Evolutionary conservation across 92 coral and sea anemone species (phyloP).

Genomic region (Ricordea florida): DNA sequence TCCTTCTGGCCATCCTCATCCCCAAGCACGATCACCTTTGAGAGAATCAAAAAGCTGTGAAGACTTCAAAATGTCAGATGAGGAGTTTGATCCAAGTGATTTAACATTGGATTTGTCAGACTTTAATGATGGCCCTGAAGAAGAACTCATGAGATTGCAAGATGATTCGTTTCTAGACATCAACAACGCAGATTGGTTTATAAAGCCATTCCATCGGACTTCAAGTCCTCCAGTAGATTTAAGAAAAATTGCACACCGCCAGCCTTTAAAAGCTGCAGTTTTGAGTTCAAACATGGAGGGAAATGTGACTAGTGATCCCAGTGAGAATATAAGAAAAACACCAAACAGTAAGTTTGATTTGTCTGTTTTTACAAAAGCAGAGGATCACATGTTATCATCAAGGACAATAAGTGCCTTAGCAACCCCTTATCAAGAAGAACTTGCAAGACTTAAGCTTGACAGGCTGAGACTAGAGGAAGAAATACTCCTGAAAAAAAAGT

Average conservation of each 20-base stretch:
- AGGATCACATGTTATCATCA: constrained; percentile 82
- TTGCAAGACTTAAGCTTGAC: constrained; percentile 76
- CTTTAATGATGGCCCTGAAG: constrained; percentile 81
- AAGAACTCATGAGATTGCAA: constrained; percentile 71
- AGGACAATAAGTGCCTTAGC: constrained; percentile 89
- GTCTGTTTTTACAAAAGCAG: constrained; percentile 85
- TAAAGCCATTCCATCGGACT: constrained; percentile 77
- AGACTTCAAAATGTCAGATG: constrained; percentile 66
- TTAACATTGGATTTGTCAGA: constrained; percentile 75
- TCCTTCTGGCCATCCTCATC: constrained; percentile 15
- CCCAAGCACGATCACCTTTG: constrained; percentile 19
- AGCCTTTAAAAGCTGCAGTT: constrained; percentile 88
- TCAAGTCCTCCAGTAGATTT: constrained; percentile 67
- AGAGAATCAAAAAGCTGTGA: constrained; percentile 48
- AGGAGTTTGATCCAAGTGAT: constrained; percentile 64
- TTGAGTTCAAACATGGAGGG: constrained; percentile 76
- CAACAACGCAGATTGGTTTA: constrained; percentile 77
- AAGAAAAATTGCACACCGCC: constrained; percentile 58
- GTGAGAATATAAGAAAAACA: constrained; percentile 73
- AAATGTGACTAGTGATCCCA: constrained; percentile 65
- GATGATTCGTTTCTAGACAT: constrained; percentile 55
- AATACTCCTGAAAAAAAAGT: constrained; percentile 73
- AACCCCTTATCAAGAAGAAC: constrained; percentile 89
- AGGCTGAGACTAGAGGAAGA: constrained; percentile 84
- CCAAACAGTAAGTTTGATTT: constrained; percentile 80